Conservation (phyloP, 2,797 vertebrate genomes). For the Serranus cabrilla region DNA sequence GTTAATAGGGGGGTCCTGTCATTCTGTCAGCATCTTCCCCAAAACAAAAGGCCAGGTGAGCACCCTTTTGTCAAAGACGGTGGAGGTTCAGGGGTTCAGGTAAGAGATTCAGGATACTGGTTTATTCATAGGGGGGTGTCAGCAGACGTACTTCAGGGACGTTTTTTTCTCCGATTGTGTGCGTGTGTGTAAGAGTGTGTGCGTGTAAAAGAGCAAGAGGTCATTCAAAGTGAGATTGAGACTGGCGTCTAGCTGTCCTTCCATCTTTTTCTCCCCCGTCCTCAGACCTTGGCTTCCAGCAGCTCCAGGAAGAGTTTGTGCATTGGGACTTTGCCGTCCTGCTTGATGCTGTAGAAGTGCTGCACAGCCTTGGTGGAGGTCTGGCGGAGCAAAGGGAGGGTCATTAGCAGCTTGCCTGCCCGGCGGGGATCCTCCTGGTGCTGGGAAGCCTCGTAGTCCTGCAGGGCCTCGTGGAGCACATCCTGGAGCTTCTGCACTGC, state of each 20-base stretch:
- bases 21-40: slow-evolving; percentile 72
- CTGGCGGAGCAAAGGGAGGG: slow-evolving; percentile 97
- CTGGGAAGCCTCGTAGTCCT: slow-evolving; percentile 97
- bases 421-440: slow-evolving; percentile 97
- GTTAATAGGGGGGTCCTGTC: slow-evolving; percentile 49
- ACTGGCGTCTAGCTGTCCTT: slow-evolving; percentile 57
- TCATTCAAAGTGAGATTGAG: slow-evolving; percentile 73
- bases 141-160: slow-evolving; percentile 60
- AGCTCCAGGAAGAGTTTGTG: slow-evolving; percentile 99
- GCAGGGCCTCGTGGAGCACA: slow-evolving; percentile 97
- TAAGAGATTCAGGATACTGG: slow-evolving; percentile 50
- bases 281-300: slow-evolving; percentile 99
- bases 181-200: slow-evolving; percentile 40
- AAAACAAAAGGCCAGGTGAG: slow-evolving; percentile 61
- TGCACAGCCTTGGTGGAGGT: slow-evolving; percentile 99
- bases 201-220: slow-evolving; percentile 77
- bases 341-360: slow-evolving; percentile 99
- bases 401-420: slow-evolving; percentile 99
- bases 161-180: slow-evolving; percentile 47
- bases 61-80: slow-evolving; percentile 60
- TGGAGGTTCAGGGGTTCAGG: slow-evolving; percentile 60
- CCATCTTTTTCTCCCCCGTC: slow-evolving; percentile 37
- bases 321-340: slow-evolving; percentile 99
- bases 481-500: slow-evolving; percentile 99
- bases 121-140: slow-evolving; percentile 58